A percentile compares a stretch with the other conserved stretches of the same genome.
Conservation (phyloP, 2,113 vertebrate genomes). For the Benitochromis conjunctus region DNA sequence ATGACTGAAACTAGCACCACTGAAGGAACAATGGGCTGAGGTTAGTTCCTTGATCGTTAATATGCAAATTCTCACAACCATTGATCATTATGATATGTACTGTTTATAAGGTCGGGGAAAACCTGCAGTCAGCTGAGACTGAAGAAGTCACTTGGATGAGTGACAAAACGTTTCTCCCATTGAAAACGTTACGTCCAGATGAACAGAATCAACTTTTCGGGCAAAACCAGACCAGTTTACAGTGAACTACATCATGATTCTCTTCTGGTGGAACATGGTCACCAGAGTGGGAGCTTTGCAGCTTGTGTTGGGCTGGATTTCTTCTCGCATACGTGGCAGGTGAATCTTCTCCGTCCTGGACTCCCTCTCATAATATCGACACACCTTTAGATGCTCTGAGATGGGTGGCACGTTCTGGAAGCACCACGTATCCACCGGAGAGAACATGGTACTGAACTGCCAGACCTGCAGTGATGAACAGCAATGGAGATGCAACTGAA, state of each 20-base stretch:
- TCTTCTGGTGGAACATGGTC: conserved; percentile 38
- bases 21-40: too few relatives aligned
- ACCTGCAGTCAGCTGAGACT: too few relatives aligned
- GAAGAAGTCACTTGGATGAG: too few relatives aligned
- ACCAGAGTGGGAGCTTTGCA: conserved; percentile 45
- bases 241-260: conserved; percentile 36
- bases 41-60: too few relatives aligned
- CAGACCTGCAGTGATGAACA: conserved; percentile 73
- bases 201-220: too few relatives aligned
- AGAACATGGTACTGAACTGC: conserved; percentile 92
- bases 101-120: too few relatives aligned
- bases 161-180: too few relatives aligned
- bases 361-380: conserved; percentile 81
- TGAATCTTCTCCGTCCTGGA: conserved; percentile 73
- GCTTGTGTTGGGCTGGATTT: not conserved
- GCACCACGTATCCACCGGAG: conserved; percentile 82
- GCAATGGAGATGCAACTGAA: not conserved
- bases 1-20: too few relatives aligned
- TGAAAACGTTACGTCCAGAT: too few relatives aligned
- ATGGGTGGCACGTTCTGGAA: conserved; percentile 71
- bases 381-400: conserved; percentile 85
- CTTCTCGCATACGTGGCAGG: conserved; percentile 68
- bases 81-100: too few relatives aligned
- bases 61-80: too few relatives aligned
- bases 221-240: not conserved